Base-by-base conservation (phyloP, 2,888 invertebrate species). In the Podabrus alpinus region DNA sequence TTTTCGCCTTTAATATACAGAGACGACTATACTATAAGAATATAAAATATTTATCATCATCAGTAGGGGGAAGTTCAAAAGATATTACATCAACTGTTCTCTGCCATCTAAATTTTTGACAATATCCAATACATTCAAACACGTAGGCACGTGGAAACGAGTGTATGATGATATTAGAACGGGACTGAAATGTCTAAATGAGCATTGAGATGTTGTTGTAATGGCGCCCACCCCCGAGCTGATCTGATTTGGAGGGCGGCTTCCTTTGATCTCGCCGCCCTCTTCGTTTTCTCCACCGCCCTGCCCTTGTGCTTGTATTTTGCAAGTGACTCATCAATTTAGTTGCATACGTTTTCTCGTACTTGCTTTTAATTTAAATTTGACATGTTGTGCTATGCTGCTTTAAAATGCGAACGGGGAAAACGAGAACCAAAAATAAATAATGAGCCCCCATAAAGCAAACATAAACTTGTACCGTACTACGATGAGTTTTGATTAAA, bases 211-310 rank as follows among this genome's bases (percentile, higher is more conserved):
- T 77, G 77, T 77, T 77, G 77, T 77, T 77, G 77, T 77, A 77
- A 77, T 77, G 77, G 79, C 79, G 79, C 79, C 79, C 77, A 78
- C 76, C 78, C 78, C 78, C 81, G 77, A 78, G 77, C 77, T 78
- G 78, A 75, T 79, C 75, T 78, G 81, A 79, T 76, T 78, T 78
- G 74, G 84, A 83, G 88, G 87, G 88, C 90, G 90, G 90, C 88
- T 77, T 77, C 77, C 77, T 77, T 77, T 77, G 88, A 90, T 90
- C 90, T 91, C 91, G 88, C 91, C 91, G 89, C 87, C 87, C 86
- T 85, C 85, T 85, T 86, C 86, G 86, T 87, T 86, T 86, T 84
- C 85, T 84, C 83, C 84, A 83, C 85, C 84, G 74, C 68, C 67
- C 72, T 70, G 73, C 68, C 66, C 71, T 75, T 69, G 67, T 73